Base-by-base conservation (phyloP, 2,113 vertebrate genomes). In the Willisornis vidua region DNA sequence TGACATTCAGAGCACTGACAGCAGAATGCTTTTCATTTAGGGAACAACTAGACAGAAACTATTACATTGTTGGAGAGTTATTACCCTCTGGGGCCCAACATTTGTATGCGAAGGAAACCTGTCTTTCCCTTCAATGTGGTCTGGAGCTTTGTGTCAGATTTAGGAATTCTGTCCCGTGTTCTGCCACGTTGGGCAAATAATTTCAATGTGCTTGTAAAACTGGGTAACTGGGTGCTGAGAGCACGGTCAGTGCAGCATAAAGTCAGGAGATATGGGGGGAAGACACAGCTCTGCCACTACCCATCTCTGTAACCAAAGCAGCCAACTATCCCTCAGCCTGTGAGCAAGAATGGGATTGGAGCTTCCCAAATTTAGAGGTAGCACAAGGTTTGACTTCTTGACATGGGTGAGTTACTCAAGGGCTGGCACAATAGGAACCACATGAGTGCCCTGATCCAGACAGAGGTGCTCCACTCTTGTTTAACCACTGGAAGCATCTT, bases 1-100 rank as follows among this genome's bases (percentile, higher is more conserved):
- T 94, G 94, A 95, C 96, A 96, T 94, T 96, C 96, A 93, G 35
- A 89, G 92, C 76, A 52, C 90, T 92, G 93, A 95, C 96, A 94
- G 96, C 85, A 95, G 95, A 96, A 96, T 97, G 96, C 96, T 96
- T 96, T 97, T 97, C 96, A 96, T 97, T 97, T 97, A 96, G 93
- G 94, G 88, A 95, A 76, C 94, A 95, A 94, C 94, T 94, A 94
- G 96, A 95, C 90, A 96, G 93, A 96, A 96, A 96, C 90, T 92
- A 95, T 95, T 94, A 94, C 92, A 95, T 84, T 96, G 94, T 94
- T 93, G 94, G 68, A 95, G 94, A 97, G 88, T 96, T 97, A 96
- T 95, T 96, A 95, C 88, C 93, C 96, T 96, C 96, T 68, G 68
- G 96, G 90, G 94, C 86, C 80, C 66, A 46, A 67, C 90, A 86